phyloP scores from a whole-genome alignment of 2,888 invertebrate genomes.

The Drosophila kuntzei region DNA sequence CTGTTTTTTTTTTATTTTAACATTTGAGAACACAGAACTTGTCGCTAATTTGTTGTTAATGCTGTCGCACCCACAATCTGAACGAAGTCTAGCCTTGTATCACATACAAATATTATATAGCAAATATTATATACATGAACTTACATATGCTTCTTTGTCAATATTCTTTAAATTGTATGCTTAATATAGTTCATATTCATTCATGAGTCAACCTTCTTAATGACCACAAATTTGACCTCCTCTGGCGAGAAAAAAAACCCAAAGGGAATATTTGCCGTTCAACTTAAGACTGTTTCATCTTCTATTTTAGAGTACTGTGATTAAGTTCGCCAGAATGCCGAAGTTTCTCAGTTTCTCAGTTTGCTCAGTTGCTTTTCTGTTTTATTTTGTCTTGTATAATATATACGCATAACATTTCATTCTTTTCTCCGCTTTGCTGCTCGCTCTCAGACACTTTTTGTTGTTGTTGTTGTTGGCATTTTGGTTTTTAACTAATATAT shows the following conservation, averaged over 20 bases:
- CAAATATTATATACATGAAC: not conserved
- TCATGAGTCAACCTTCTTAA: constrained; percentile 58
- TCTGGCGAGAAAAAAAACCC: constrained; percentile 27
- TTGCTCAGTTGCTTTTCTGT: constrained; percentile 32
- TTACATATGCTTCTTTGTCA: constrained; percentile 5
- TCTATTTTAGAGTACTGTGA: constrained; percentile 72
- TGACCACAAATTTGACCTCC: constrained; percentile 36
- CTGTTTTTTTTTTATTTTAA: constrained; percentile 24
- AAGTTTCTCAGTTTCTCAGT: no score
- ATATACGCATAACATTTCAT: constrained; percentile 73
- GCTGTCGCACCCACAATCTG: constrained; percentile 34
- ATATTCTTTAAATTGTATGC: constrained; percentile 12
- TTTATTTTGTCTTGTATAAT: constrained; percentile 70
- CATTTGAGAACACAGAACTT: constrained; percentile 16
- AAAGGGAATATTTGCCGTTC: constrained; percentile 25
- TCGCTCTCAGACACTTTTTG: constrained; percentile 21
- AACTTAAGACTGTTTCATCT: constrained; percentile 67
- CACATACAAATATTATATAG: constrained; percentile 8
- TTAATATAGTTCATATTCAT: constrained; percentile 43
- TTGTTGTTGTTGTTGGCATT: constrained; percentile 28
- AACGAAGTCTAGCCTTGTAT: constrained; percentile 4
- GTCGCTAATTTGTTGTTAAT: constrained; percentile 17
- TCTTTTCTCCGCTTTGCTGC: constrained; percentile 65
- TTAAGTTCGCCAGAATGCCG: constrained; percentile 60
- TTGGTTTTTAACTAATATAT: constrained; percentile 59